Evolutionary conservation across 2,113 vertebrate genomes (phyloP).

Genomic region (Actinemys pallida): DNA sequence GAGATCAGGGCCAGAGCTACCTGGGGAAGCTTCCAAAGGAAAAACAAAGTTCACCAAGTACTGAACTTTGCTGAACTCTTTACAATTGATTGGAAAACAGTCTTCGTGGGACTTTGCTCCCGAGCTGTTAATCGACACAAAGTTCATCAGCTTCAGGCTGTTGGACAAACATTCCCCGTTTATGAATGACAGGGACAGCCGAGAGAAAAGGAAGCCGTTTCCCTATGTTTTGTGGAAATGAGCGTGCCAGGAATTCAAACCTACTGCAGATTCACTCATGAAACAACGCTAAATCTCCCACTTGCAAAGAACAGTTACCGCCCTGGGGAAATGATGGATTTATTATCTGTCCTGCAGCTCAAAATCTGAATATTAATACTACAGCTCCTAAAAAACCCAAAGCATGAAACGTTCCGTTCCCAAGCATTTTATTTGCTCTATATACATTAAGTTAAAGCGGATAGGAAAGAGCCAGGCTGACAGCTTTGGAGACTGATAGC

Average conservation of each 20-base stretch:
- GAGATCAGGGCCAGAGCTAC: neutral
- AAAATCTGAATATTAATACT: neutral
- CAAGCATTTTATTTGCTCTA: neutral
- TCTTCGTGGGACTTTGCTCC: neutral
- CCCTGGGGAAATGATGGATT: neutral
- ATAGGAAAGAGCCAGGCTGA: neutral
- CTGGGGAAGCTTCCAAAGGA: neutral
- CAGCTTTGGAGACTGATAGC: neutral
- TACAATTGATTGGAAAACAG: neutral
- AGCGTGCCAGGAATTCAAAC: neutral
- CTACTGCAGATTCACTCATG: neutral
- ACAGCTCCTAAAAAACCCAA: neutral
- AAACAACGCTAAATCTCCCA: neutral
- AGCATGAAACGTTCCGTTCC: neutral
- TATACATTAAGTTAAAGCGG: neutral
- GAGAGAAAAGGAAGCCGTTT: neutral
- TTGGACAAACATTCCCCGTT: neutral
- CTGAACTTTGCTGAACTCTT: neutral
- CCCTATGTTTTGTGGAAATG: neutral
- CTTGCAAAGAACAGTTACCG: neutral
- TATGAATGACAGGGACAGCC: neutral
- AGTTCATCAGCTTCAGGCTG: neutral
- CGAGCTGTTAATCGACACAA: neutral
- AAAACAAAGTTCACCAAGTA: neutral
- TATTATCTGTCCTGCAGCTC: neutral